Evolutionary conservation across 2,797 vertebrate species (phyloP).

Genomic region (Synaphobranchus kaupii): DNA sequence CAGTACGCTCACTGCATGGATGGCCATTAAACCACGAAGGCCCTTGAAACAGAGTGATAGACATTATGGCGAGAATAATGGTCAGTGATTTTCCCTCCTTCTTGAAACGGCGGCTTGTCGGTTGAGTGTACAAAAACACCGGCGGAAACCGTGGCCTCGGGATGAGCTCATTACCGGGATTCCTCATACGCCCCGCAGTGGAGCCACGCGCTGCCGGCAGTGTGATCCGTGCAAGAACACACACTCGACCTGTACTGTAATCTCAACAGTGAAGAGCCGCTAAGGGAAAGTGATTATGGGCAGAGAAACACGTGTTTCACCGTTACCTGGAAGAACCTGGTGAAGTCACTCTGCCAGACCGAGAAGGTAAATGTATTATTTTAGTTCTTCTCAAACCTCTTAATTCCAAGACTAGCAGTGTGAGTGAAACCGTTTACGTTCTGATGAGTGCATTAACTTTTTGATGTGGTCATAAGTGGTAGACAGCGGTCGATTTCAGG

Average conservation of each 20-base stretch:
- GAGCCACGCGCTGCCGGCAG: neutral
- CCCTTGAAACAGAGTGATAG: neutral
- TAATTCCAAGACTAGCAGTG: neutral
- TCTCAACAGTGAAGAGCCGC: neutral
- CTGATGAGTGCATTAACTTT: neutral
- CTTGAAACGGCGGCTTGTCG: neutral
- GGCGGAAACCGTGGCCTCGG: neutral
- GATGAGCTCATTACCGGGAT: neutral
- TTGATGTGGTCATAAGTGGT: neutral
- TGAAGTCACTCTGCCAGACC: neutral
- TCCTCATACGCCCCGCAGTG: neutral
- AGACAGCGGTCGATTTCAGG: no score
- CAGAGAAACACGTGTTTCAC: neutral
- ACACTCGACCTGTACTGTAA: neutral
- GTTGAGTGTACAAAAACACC: neutral
- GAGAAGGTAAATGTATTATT: neutral
- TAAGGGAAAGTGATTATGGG: neutral
- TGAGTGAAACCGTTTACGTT: neutral
- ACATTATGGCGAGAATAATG: neutral
- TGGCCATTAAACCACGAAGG: neutral
- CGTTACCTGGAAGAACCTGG: neutral
- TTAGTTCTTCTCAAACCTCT: neutral
- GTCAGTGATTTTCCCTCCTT: neutral
- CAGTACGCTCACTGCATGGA: neutral
- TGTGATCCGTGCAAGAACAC: neutral